Evolutionary conservation across 2,113 vertebrate genomes (phyloP).

Genomic region (Madoqua kirkii): DNA sequence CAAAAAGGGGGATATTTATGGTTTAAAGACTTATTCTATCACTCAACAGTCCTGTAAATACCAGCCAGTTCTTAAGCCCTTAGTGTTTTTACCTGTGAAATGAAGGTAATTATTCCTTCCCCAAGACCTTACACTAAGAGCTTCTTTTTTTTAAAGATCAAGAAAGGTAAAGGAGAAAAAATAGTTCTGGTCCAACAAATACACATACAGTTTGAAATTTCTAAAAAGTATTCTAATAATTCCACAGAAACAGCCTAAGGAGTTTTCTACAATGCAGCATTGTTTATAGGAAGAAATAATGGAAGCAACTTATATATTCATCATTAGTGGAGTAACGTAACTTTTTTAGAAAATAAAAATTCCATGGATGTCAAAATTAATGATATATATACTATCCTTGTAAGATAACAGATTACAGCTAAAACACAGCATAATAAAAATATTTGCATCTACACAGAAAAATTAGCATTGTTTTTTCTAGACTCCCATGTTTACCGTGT

Average conservation of each 20-base stretch:
- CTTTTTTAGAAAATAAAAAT: neutral
- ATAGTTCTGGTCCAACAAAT: neutral
- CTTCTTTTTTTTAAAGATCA: neutral
- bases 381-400: neutral
- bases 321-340: neutral
- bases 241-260: neutral
- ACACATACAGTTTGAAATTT: neutral
- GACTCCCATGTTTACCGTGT: neutral
- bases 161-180: neutral
- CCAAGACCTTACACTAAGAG: neutral
- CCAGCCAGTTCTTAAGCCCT: neutral
- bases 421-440: neutral
- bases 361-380: neutral
- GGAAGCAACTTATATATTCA: neutral
- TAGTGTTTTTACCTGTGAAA: neutral
- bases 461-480: neutral
- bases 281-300: neutral
- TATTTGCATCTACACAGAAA: neutral
- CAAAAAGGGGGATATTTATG: neutral
- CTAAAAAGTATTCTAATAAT: neutral
- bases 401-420: neutral
- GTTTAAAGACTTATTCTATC: neutral
- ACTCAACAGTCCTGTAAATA: neutral
- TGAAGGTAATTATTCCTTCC: neutral
- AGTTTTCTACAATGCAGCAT: neutral